A percentile compares a stretch with the other conserved stretches of the same genome.
Conservation (phyloP, 2,113 vertebrate genomes). For the Zosterops japonicus region DNA sequence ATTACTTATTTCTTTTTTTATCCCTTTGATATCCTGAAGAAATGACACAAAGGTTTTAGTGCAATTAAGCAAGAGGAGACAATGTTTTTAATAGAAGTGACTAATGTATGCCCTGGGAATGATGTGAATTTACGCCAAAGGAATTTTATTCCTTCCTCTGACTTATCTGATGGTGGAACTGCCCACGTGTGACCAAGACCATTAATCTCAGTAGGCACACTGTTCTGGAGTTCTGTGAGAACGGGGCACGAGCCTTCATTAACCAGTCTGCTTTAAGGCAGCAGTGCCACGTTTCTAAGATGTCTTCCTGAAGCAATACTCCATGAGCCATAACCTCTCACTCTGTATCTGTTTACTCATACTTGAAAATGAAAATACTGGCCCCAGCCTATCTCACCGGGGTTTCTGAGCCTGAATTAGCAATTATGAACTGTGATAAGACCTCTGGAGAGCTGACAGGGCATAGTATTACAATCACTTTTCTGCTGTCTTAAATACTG, state of each 20-base stretch:
- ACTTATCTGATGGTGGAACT: background rate
- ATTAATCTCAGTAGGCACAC: background rate
- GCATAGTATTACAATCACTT: background rate
- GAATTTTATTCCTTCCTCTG: background rate
- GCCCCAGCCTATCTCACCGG: background rate
- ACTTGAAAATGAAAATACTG: background rate
- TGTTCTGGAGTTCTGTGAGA: background rate
- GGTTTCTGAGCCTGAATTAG: conserved; percentile 4
- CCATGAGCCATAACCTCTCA: background rate
- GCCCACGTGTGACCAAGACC: background rate
- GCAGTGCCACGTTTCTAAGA: background rate
- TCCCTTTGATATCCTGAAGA: background rate
- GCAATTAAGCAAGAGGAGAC: background rate
- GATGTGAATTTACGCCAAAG: background rate
- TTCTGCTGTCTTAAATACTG: background rate
- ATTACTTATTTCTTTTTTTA: background rate
- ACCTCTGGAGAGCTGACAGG: background rate
- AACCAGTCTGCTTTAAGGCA: background rate
- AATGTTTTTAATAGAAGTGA: background rate
- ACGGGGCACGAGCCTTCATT: background rate
- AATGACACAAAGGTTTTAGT: background rate
- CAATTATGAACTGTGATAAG: background rate
- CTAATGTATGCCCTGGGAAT: background rate
- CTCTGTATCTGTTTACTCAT: background rate
- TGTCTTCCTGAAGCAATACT: background rate